Base-by-base conservation (phyloP, 2,113 vertebrate genomes). In the Andinoacara biseriatus region DNA sequence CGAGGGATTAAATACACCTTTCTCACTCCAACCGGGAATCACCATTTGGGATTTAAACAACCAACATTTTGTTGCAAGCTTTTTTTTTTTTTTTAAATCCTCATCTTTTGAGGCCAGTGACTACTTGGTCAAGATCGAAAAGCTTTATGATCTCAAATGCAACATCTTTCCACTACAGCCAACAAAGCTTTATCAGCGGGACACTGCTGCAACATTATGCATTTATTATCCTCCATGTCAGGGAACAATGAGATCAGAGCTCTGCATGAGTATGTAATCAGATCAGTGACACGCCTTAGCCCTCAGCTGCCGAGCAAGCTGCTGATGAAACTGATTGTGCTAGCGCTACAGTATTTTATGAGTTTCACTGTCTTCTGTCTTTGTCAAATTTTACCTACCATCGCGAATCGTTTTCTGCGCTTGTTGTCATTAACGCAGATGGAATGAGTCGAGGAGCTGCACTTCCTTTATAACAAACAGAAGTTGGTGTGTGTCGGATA, bases 241-340 rank as follows among this genome's bases (percentile, higher is more conserved):
- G 81, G 63, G 72, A 93, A 92, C 90, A 93, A 85, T 90, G 78
- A 89, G 90, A 88, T 92, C 89, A 90, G 88, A 83, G 89, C 74
- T 65, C 11, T 85, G 85, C 67, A 88, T 89, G 84, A 93, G 89
- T 82, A 86, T 86, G 87, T 91, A 92, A 92, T 93, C 87, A 91
- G 86, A 91, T 94, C 91, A 93, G 90, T 87, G 87, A 88, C 85
- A 91, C 87, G 61, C 58, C 74, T 49, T 20, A 80, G 88, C 89
- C 86, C 86, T 92, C 82, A 81, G 86, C 86, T 84, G 83, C 81
- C 2, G 15, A 85, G 80, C 82, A 81, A 84, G 82, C 89, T 75
- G 86, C 88, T 87, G 87, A 92, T 90, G 60, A 81, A 86, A 72
- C 80, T 87, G 86, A 92, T 93, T 91, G 58, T 76, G 87, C 82